These are phyloP conservation scores for Passer montanus DNA, from an alignment of 2,113 vertebrate species.

Conservation along the genomic window DNA sequence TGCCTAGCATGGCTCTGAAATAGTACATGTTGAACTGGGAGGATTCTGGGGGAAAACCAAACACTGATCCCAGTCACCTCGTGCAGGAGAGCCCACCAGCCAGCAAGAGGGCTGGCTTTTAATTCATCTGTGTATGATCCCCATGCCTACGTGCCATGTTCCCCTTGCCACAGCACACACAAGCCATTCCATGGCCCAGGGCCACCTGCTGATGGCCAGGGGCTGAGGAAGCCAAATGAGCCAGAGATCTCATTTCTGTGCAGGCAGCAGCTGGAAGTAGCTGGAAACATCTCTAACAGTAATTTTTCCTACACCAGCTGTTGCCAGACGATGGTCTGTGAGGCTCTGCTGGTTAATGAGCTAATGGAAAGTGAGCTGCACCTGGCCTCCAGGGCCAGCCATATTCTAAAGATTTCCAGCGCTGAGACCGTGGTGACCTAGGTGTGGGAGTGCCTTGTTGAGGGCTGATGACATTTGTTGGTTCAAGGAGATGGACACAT, in stretches of 20 bases:
- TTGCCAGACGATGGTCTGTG: background rate
- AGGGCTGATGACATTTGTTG: background rate
- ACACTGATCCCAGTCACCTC: constrained; percentile 1
- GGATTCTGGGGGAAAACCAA: constrained; percentile 14
- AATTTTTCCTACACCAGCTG: background rate
- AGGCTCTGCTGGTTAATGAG: constrained; percentile 27
- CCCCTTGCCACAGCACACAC: background rate
- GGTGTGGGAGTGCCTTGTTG: background rate
- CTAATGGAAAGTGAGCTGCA: constrained; percentile 19
- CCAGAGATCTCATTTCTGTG: constrained; percentile 19
- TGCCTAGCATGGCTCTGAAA: constrained; percentile 31
- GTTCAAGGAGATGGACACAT: background rate
- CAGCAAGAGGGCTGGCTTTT: background rate
- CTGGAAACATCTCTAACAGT: constrained; percentile 58
- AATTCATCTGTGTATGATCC: background rate
- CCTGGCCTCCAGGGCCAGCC: background rate
- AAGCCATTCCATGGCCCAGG: background rate
- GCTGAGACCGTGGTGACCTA: background rate
- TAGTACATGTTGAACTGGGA: background rate
- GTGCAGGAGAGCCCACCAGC: constrained; percentile 5
- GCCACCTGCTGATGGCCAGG: constrained; percentile 32
- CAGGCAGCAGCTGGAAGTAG: constrained; percentile 59
- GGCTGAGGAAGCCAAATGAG: constrained; percentile 30
- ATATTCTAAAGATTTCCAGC: background rate
- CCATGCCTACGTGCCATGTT: background rate